Base-by-base conservation (phyloP, 2,113 vertebrate genomes). In the Catharus bicknelli region DNA sequence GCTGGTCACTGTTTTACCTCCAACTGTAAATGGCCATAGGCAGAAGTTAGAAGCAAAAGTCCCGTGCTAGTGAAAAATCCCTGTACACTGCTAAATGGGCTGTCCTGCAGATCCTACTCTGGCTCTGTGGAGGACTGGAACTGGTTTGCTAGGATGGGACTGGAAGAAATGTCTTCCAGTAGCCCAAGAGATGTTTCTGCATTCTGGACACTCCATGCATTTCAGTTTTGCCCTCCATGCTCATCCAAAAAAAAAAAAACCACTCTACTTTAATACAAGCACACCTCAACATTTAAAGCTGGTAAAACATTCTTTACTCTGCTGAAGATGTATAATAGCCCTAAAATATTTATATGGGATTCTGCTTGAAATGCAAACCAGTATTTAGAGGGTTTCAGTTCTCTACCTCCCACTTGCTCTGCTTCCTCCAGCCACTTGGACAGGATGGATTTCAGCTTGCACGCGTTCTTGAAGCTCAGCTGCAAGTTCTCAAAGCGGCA, bases 401-500 rank as follows among this genome's bases (percentile, higher is more conserved):
- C 43, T 94, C 94, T 98, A 99, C 99, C 99, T 97, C 99, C 99
- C 19, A 99, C 98, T 98, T 99, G 99, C 90, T 99, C 99, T 2
- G 99, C 99, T 92, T 99, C 99, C 62, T 99, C 98, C 92, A 99
- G 97, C 99, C 99, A 99, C 94, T 99, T 99, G 45, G 99, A 98
- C 92, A 99, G 97, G 86, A 99, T 99, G 13, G 98, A 98, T 97
- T 99, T 99, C 74, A 99, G 98, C 88, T 99, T 99, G 97, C 99
- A 99, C 1, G 99, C 99, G 0, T 99, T 99, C 97, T 99, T 99
- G 93, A 99, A 99, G 95, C 99, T 99, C 95, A 99, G 98, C 95
- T 99, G 99, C 94, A 99, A 95, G 95, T 99, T 99, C 97, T 99
- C 99, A 97, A 99, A 99, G 34, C 99, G 98, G 95, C 99, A 99